phyloP scores from a whole-genome alignment of 2,797 vertebrate genomes.

The Hypotaenidia okinawae region DNA sequence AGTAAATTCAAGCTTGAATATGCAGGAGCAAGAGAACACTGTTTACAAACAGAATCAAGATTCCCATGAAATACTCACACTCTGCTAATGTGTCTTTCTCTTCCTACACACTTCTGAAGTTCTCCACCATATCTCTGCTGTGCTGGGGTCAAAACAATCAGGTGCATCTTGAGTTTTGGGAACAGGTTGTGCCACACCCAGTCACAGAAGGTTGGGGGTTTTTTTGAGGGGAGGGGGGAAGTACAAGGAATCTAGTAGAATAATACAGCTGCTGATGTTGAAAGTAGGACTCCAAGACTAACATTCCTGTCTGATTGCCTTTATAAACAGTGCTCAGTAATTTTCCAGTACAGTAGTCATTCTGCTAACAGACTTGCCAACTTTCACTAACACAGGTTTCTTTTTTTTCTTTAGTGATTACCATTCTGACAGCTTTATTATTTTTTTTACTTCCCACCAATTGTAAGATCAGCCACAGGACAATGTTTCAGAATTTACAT shows the following conservation, averaged over 20 bases:
- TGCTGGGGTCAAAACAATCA: conserved; percentile 52
- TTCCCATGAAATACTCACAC: background rate
- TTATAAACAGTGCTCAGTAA: conserved; percentile 74
- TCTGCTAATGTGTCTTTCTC: background rate
- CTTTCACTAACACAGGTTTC: conserved; percentile 60
- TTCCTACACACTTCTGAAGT: background rate
- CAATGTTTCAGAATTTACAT: background rate
- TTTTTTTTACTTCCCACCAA: background rate
- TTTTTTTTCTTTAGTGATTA: conserved; percentile 38
- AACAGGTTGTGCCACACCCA: conserved; percentile 76
- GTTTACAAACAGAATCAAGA: background rate
- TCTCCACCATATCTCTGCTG: background rate
- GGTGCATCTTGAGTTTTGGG: conserved; percentile 65
- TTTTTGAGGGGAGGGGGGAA: background rate
- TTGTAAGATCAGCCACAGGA: background rate
- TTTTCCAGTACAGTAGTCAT: conserved; percentile 81
- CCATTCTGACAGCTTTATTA: conserved; percentile 22
- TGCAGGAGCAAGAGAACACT: background rate
- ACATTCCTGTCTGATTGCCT: conserved; percentile 79
- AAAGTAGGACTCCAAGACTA: conserved; percentile 78
- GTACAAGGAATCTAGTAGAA: conserved; percentile 73
- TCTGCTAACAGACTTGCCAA: conserved; percentile 66
- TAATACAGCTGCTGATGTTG: conserved; percentile 77
- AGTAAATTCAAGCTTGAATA: background rate
- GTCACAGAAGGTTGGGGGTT: background rate